These are phyloP conservation scores for Thunnus maccoyii DNA, from an alignment of 2,113 vertebrate genomes.

Conservation along the genomic window DNA sequence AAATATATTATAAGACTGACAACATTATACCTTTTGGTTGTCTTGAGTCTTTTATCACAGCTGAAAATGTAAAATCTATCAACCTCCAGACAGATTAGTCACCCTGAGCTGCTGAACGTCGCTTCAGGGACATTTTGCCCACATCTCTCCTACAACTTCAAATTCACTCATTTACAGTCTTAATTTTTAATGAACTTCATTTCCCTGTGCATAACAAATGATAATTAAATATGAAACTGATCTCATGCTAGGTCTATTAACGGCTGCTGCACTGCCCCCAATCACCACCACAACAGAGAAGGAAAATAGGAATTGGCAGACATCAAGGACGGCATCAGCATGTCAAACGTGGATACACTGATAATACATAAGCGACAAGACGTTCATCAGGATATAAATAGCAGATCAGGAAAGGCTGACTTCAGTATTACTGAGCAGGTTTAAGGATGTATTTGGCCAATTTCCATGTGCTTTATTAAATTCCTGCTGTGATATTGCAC, in stretches of 20 bases:
- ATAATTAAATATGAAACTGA: constrained; percentile 20
- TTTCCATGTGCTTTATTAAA: too few species aligned
- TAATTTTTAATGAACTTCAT: constrained; percentile 23
- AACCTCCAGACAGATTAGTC: background rate
- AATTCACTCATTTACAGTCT: background rate
- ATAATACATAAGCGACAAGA: too few species aligned
- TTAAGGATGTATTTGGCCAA: too few species aligned
- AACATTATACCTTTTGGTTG: background rate
- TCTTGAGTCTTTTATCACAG: background rate
- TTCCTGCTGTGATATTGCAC: too few species aligned
- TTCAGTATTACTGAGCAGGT: background rate
- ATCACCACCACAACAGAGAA: background rate
- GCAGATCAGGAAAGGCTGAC: background rate
- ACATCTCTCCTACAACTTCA: constrained; percentile 3
- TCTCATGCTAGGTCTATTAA: background rate
- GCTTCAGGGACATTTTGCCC: background rate
- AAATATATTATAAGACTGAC: background rate
- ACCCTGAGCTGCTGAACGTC: background rate
- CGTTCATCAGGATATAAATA: background rate
- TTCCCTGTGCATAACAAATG: constrained; percentile 22
- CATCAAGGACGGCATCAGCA: too few species aligned
- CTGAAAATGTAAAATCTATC: too few species aligned
- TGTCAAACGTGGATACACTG: too few species aligned
- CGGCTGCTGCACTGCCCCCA: background rate
- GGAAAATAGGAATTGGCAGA: background rate